Conservation (phyloP, 92 coral and sea anemone genomes). For the Umimayanthus kanabou region DNA sequence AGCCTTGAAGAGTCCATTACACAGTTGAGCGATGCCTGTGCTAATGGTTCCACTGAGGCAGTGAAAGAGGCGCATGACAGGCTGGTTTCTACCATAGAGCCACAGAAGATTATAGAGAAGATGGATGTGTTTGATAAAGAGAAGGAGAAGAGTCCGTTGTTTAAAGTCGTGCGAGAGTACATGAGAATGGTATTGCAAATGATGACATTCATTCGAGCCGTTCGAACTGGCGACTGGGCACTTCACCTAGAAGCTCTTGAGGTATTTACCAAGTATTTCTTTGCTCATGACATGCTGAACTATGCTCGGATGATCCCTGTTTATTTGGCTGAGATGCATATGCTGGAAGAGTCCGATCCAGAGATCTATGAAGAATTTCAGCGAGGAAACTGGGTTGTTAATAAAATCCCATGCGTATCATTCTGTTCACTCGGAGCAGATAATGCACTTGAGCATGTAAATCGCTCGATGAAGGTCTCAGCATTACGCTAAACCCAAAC, state of each 20-base stretch:
- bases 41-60: conserved; percentile 35
- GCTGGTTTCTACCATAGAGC: conserved; percentile 16
- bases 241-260: conserved; percentile 58
- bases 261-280: conserved; percentile 60
- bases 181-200: conserved; percentile 61
- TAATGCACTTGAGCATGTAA: conserved; percentile 61
- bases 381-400: conserved; percentile 67
- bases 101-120: conserved; percentile 39
- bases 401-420: conserved; percentile 55
- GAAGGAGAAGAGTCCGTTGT: conserved; percentile 47
- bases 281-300: conserved; percentile 58
- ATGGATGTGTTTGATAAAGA: conserved; percentile 56
- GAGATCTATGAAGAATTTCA: conserved; percentile 58
- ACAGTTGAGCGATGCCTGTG: conserved; percentile 43
- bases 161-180: conserved; percentile 51
- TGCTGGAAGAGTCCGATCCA: conserved; percentile 50
- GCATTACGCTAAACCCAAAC: conserved; percentile 61
- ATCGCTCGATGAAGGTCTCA: conserved; percentile 69
- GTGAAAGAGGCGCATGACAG: conserved; percentile 14
- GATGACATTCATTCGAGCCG: conserved; percentile 58
- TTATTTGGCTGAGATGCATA: conserved; percentile 62
- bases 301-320: conserved; percentile 66
- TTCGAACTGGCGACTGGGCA: conserved; percentile 59
- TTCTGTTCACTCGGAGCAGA: conserved; percentile 56
- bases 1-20: conserved; percentile 9